phyloP scores from a whole-genome alignment of 2,797 vertebrate genomes.

The Enteromius afrohamiltoni region DNA sequence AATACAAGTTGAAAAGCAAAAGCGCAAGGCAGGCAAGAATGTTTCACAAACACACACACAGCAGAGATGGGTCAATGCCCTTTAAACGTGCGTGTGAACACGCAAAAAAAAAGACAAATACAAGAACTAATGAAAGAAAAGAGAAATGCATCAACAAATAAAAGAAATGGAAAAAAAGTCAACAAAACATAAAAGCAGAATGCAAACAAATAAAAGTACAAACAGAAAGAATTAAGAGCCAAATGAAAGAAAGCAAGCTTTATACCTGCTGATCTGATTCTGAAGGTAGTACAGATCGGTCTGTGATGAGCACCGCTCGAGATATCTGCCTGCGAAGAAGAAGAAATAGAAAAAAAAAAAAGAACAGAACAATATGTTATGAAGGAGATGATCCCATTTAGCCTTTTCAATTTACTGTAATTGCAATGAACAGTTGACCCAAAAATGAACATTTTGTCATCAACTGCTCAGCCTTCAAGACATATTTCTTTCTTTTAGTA shows the following conservation, averaged over 20 bases:
- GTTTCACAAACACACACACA: slow-evolving; percentile 9
- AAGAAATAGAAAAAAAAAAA: neutral
- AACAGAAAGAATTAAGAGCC: neutral
- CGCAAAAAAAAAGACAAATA: neutral
- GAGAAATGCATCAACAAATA: neutral
- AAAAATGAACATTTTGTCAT: neutral
- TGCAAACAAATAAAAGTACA: no score
- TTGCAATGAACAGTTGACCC: neutral
- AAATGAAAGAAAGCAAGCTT: neutral
- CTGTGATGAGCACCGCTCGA: slow-evolving; percentile 76
- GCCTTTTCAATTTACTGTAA: slow-evolving; percentile 3
- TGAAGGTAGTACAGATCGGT: slow-evolving; percentile 67
- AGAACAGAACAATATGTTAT: neutral
- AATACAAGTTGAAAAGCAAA: slow-evolving; percentile 49
- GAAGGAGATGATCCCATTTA: neutral
- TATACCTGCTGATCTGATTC: slow-evolving; percentile 75
- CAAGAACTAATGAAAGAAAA: neutral
- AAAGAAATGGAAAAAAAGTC: neutral
- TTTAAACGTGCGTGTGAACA: slow-evolving; percentile 50
- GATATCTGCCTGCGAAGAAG: slow-evolving; percentile 68
- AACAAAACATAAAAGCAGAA: neutral
- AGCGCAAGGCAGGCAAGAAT: slow-evolving; percentile 52
- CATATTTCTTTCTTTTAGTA: neutral
- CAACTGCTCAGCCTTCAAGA: neutral
- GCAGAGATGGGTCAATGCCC: slow-evolving; percentile 13